Evolutionary conservation across 2,113 vertebrate species (phyloP), one percentile per base, ranked within the genome.

Genomic region (Xyliphius kryptos): DNA sequence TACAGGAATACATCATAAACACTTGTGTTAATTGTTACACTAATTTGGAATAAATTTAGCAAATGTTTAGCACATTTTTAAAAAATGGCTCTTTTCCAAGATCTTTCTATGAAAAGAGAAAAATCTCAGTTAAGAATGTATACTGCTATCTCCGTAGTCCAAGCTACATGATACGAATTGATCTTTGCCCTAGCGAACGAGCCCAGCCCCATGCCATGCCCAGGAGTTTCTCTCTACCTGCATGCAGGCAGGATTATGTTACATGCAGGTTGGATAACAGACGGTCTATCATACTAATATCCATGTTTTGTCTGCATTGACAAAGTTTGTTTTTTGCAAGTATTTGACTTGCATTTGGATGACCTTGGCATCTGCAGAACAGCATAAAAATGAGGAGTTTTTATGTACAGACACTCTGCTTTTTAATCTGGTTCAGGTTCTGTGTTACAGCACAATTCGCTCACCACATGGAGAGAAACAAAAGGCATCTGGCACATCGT

Each of bases 121-220:
- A 37, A 66, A 37, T 32, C 21, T 49, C 47, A 40, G 40, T 37
- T 48, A 61, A 17, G 19, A 20, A 20, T 60, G 36, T 55, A 46
- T 3, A 55, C 49, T 50, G 40, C 17, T 63, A 50, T 66, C 52
- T 51, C 37, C n/a, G 19, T 57, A 50, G 52, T 9, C 20, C 7
- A 67, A 49, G 43, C 48, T 54, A 56, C 40, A 54, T 49, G 65
- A 63, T 57, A 57, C 60, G 50, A 46, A 9, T 1, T 26, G 6
- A 59, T 37, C 52, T 41, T 64, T 68, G 37, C 26, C 60, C 61
- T 26, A 38, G 20, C 11, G 11, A 40, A 69, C 16, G 17, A 58
- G 66, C 60, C 10, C 50, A 53, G 56, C 56, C 56, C 56, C 12
- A 47, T 22, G 21, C 43, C 41, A 59, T 14, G 19, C 38, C 9